These are phyloP conservation scores for Frankliniella intonsa DNA, from an alignment of 2,888 invertebrate genomes.

Conservation along the genomic window DNA sequence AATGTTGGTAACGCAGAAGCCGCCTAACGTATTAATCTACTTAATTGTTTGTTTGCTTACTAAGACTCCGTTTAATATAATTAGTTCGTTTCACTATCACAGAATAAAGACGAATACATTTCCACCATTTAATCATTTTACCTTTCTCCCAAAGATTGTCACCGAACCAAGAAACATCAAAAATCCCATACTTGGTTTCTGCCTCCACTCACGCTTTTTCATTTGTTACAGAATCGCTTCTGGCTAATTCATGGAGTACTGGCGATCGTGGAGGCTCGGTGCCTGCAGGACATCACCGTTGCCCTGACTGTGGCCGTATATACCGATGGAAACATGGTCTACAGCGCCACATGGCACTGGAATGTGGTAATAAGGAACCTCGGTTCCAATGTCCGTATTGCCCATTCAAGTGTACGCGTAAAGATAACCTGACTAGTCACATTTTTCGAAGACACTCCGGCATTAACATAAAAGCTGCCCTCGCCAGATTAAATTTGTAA, in stretches of 20 bases:
- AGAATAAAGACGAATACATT: no score
- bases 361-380: slow-evolving; percentile 36
- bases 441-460: slow-evolving; percentile 5
- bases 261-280: neutral
- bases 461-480: neutral
- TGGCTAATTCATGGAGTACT: neutral
- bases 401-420: slow-evolving; percentile 35
- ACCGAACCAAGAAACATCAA: neutral
- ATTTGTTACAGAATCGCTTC: neutral
- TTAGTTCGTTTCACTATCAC: no score
- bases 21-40: no score
- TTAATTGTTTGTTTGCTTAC: no score
- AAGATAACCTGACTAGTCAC: slow-evolving; percentile 29
- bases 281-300: slow-evolving; percentile 29
- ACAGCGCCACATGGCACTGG: slow-evolving; percentile 36
- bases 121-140: no score
- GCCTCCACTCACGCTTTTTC: neutral
- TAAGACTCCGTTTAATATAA: no score
- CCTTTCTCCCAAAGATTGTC: neutral
- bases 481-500: neutral
- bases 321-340: slow-evolving; percentile 35
- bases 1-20: no score
- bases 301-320: slow-evolving; percentile 30
- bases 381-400: slow-evolving; percentile 37
- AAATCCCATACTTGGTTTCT: neutral